Base-by-base conservation (phyloP, 2,113 vertebrate genomes). In the Odobenus rosmarus region DNA sequence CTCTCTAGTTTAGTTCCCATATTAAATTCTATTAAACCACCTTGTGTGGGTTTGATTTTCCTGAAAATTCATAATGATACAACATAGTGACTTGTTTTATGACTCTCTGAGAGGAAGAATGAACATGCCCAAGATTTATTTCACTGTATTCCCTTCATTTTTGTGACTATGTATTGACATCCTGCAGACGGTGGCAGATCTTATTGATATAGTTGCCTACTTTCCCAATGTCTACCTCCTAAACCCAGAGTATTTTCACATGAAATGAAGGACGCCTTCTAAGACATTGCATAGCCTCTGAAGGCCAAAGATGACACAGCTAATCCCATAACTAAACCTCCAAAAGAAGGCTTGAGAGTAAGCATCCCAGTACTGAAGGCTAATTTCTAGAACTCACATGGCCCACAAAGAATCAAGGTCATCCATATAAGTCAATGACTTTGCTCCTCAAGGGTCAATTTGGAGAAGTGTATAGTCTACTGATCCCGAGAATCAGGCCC, bases 401-500 rank as follows among this genome's bases (percentile, higher is more conserved):
- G 24, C 21, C 81, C 36, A 90, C 24, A 42, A 93, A 97, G 77
- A 95, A 64, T 61, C 18, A 19, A 61, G 14, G 39, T 88, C 55
- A 88, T 55, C 53, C 51, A 62, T 26, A 69, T 0, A 8, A 88
- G 33, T 67, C 77, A 86, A 24, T 74, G 64, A 59, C 67, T 97
- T 36, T 61, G 7, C 62, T 92, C 62, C 81, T 93, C 1, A 0
- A 80, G 80, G 72, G 62, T 69, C 26, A 79, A 18, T 51, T 72
- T 87, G 19, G 57, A 82, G 72, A 95, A 61, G 28, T 51, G 28
- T 49, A 26, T 49, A 15, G 39, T 85, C 64, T 96, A 59, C 69
- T 98, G 80, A 94, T n/a, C 90, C 83, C 62, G 49, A 39, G 77
- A 90, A 93, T 79, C 90, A 87, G 61, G 33, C 59, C 93, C 80